Base-by-base conservation (phyloP, 2,113 vertebrate genomes). In the Maccullochella peelii region DNA sequence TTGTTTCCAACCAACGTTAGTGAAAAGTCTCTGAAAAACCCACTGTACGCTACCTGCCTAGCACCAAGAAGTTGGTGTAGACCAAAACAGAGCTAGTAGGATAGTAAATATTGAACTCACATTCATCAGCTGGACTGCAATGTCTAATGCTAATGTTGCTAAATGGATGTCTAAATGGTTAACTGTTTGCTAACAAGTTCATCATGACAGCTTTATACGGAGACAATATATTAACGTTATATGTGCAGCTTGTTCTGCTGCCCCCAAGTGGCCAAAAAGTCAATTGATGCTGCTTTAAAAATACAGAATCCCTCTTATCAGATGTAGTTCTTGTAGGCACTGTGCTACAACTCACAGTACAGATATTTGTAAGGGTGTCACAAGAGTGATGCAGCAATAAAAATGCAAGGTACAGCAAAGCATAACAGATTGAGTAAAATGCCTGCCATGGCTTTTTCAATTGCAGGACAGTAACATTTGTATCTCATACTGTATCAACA, bases 351-450 rank as follows among this genome's bases (percentile, higher is more conserved):
- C 23, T 50, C 33, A 42, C 27, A 27, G 40, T 11, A 7, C 20
- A 12, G 21, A 62, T 49, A 69, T 55, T 14, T 63, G 57, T 23
- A 23, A 54, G 21, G 38, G 18, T 40, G 63, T 16, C 77, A 49
- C 12, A 69, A 14, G 62, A 57, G 47, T 30, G 65, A 71, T 42
- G 20, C 1, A 42, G 67, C 66, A 59, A 70, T 63, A 55, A 18
- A 79, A 79, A 69, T 55, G 33, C 36, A 73, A 72, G 40, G n/a
- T 36, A 52, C 9, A 75, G 63, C 23, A 55, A 73, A 82, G 55
- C 47, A 49, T 9, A 57, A 16, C 52, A 44, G n/a, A 68, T 33
- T 40, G 67, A 57, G 30, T 20, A 71, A 79, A 44, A 79, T 27
- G 47, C 20, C 42, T 36, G 52, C 36, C 36, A 23, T 18, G 38